phyloP scores from a whole-genome alignment of 2,797 vertebrate genomes.

The Argya squamiceps region DNA sequence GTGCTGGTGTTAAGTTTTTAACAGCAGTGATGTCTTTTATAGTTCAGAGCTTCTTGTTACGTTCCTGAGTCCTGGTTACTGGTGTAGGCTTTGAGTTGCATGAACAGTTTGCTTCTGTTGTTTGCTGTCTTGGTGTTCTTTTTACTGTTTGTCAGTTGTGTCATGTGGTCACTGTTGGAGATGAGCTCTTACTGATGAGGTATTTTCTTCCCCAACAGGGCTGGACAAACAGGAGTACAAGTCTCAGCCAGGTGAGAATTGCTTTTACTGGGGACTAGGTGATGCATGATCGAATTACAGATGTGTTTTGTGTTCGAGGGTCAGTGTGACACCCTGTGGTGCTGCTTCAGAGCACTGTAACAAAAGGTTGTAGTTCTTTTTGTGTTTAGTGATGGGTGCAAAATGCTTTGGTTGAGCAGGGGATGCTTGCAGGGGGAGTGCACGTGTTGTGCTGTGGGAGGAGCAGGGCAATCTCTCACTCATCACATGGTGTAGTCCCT shows the following conservation, averaged over 20 bases:
- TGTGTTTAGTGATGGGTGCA: neutral
- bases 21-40: neutral
- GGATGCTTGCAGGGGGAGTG: neutral
- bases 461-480: neutral
- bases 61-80: constrained; percentile 10
- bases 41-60: neutral
- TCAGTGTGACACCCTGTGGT: neutral
- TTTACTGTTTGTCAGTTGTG: neutral
- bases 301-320: neutral
- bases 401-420: neutral
- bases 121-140: constrained; percentile 13
- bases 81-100: constrained; percentile 1
- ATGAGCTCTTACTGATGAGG: neutral
- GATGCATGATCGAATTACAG: fast-evolving
- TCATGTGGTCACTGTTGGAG: neutral
- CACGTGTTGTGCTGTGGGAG: neutral
- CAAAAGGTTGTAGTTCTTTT: neutral
- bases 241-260: constrained; percentile 39
- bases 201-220: neutral
- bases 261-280: neutral
- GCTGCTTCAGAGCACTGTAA: neutral
- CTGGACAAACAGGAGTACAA: constrained; percentile 18
- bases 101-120: constrained; percentile 21
- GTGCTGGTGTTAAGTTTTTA: constrained; percentile 55
- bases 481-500: neutral